Evolutionary conservation across 2,888 invertebrate genomes (phyloP), one percentile per base, ranked within the genome.

Genomic region (Rhorus exstirpatorius): DNA sequence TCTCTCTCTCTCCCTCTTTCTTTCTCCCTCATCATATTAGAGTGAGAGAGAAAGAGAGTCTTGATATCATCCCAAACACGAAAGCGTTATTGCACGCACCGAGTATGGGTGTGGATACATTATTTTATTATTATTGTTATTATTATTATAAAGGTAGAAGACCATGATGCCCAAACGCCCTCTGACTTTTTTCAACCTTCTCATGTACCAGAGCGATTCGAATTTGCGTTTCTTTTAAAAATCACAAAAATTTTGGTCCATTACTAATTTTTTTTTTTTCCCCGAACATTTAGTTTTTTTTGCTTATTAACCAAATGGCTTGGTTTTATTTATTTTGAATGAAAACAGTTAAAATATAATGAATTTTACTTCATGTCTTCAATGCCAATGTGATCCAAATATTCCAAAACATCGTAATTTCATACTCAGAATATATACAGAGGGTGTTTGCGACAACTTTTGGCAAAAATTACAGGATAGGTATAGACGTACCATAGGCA

Each of bases 1-100:
- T 41, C 8, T 24, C 68, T 38, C 53, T 24, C 68, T 24, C 41
- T 17, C 21, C 6, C 19, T 21, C 38, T 24, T 38, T 38, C 41
- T 14, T 31, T 68, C 87, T 83, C 81, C 83, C 63, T 58, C 75
- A 35, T 71, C 67, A 51, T 60, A 44, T 53, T 41, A 49, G 71
- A 60, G 72, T 17, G 49, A 65, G 70, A 70, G 41, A 38, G 68
- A 70, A 38, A 35, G 26, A 44, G 55, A 26, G 58, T 70, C 55
- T 41, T 26, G 70, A 65, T 80, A 76, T 76, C 53, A 75, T 76
- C 70, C 55, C 75, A 65, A 49, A 61, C n/a, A n/a, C 24, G 17
- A 75, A 38, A 38, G 67, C 49, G 61, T 35, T 67, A 60, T 49
- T 55, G 38, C 44, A 51, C 61, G 61, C 41, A 51, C 12, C 12